A percentile compares a stretch with the other conserved stretches of the same genome.
Conservation (phyloP, 2,888 invertebrate genomes). For the Acrocyrtus sp. region DNA sequence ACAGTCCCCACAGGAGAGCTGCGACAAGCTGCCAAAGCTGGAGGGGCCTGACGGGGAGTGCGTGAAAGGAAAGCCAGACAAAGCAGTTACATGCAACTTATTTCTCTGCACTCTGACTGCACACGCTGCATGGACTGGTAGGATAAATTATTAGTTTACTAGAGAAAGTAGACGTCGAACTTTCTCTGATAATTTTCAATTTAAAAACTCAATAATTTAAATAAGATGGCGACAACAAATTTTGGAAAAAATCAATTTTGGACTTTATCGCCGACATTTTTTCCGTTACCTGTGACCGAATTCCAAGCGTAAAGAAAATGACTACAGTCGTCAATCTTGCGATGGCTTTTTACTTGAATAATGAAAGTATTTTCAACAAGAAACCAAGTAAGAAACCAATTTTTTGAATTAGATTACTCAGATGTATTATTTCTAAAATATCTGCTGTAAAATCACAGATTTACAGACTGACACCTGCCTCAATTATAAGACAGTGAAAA, state of each 20-base stretch:
- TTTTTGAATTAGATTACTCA: constrained; percentile 10
- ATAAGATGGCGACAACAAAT: background rate
- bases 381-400: constrained; percentile 11
- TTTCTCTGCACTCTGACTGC: constrained; percentile 22
- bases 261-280: constrained; percentile 46
- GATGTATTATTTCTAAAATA: too few relatives aligned
- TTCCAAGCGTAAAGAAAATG: constrained; percentile 29
- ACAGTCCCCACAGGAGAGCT: background rate
- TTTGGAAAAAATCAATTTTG: constrained; percentile 49
- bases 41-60: constrained; percentile 39
- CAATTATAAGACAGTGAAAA: constrained; percentile 13
- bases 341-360: constrained; percentile 39
- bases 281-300: constrained; percentile 39
- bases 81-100: constrained; percentile 23
- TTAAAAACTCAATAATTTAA: too few relatives aligned
- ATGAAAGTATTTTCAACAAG: constrained; percentile 28
- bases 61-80: constrained; percentile 50
- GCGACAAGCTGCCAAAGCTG: constrained; percentile 27
- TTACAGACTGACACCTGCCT: constrained; percentile 18
- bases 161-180: too few relatives aligned
- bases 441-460: too few relatives aligned
- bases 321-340: constrained; percentile 12
- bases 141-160: background rate
- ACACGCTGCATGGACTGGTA: constrained; percentile 19
- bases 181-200: too few relatives aligned